These are phyloP conservation scores for Crambe crambe DNA, from an alignment of 37 sponge, comb jelly and placozoan species.

Conservation along the genomic window DNA sequence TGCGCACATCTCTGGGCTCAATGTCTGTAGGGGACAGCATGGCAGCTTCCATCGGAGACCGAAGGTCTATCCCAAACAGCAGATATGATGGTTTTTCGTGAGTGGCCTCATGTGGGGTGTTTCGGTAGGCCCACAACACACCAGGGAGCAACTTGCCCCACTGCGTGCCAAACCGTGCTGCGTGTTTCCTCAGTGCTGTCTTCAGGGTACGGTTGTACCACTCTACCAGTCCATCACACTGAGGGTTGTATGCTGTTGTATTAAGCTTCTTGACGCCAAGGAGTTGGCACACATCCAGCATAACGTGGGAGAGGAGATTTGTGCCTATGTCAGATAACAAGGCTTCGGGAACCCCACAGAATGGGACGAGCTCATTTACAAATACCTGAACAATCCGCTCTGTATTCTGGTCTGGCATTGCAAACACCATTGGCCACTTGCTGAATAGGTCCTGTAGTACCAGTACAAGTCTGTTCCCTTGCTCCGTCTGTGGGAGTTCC, in stretches of 20 bases:
- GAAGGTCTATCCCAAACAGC: conserved; percentile 33
- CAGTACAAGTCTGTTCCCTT: too few relatives aligned
- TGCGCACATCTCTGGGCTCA: not conserved
- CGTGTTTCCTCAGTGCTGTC: conserved; percentile 15
- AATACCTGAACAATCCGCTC: conserved; percentile 12
- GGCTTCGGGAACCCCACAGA: conserved; percentile 41
- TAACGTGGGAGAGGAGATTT: conserved; percentile 28
- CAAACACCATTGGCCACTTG: too few relatives aligned
- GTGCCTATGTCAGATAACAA: conserved; percentile 27
- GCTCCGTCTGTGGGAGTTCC: not conserved
- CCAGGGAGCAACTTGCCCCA: conserved; percentile 35
- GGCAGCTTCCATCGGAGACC: conserved; percentile 18
- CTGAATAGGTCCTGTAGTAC: too few relatives aligned
- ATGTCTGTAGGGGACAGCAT: conserved; percentile 9
- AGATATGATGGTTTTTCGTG: conserved; percentile 35
- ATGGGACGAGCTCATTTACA: too few relatives aligned
- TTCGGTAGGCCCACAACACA: conserved; percentile 43
- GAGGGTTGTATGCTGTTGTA: conserved; percentile 3
- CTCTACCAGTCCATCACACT: conserved; percentile 41
- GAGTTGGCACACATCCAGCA: conserved; percentile 26
- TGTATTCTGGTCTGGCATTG: not conserved
- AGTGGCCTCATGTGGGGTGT: conserved; percentile 50
- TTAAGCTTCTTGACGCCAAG: conserved; percentile 17
- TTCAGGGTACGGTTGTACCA: conserved; percentile 31
- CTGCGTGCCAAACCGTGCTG: conserved; percentile 21